phyloP scores from a whole-genome alignment of 2,888 invertebrate species.

The Acrobeloides nanus region DNA sequence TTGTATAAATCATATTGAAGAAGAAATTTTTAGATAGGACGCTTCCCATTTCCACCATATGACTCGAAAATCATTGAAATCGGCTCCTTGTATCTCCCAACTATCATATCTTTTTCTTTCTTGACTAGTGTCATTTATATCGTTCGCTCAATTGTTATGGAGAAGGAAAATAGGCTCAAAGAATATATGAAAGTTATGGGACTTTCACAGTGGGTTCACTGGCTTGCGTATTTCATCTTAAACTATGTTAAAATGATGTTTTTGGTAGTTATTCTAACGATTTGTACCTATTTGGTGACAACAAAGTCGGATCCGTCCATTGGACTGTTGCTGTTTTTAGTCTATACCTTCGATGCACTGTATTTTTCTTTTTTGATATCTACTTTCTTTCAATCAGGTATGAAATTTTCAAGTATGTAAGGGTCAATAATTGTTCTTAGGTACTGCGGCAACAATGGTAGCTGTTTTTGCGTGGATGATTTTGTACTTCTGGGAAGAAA shows the following conservation, averaged over 20 bases:
- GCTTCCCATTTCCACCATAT: conserved; percentile 41
- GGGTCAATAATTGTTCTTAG: conserved; percentile 8
- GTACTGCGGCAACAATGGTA: conserved; percentile 38
- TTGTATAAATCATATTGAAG: too few relatives aligned
- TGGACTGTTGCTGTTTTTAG: conserved; percentile 37
- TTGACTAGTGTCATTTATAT: conserved; percentile 73
- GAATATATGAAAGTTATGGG: conserved; percentile 90
- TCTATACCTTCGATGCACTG: conserved; percentile 36
- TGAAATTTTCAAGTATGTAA: neutral
- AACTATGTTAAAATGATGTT: conserved; percentile 41
- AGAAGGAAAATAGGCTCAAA: conserved; percentile 71
- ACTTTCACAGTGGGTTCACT: conserved; percentile 72
- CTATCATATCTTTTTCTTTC: conserved; percentile 72
- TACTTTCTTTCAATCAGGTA: conserved; percentile 41
- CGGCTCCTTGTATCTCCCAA: conserved; percentile 59
- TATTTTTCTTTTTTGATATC: conserved; percentile 43
- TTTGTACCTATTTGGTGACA: conserved; percentile 29
- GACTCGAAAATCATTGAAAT: conserved; percentile 40
- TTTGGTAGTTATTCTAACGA: conserved; percentile 25
- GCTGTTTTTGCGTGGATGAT: conserved; percentile 45
- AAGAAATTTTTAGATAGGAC: conserved; percentile 19
- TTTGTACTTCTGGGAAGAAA: conserved; percentile 40
- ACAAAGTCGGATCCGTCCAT: conserved; percentile 29
- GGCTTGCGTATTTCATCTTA: conserved; percentile 73
- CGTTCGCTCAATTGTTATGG: conserved; percentile 67